Conservation (phyloP, 2,888 invertebrate species). For the Dryococelus australis region DNA sequence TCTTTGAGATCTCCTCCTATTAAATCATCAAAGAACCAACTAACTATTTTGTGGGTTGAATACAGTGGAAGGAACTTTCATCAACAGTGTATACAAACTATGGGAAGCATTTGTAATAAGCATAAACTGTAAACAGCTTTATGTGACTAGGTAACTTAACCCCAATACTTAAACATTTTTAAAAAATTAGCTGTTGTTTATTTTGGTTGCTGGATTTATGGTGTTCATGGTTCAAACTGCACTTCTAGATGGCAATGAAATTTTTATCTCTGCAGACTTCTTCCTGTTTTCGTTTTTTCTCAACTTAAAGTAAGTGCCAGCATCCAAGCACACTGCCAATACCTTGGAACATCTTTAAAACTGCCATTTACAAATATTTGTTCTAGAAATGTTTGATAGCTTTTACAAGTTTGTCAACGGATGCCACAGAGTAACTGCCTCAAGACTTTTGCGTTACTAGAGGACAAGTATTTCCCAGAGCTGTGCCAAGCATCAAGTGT, state of each 20-base stretch:
- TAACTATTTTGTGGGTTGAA: conserved; percentile 16
- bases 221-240: conserved; percentile 18
- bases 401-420: not conserved
- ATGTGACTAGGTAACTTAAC: not conserved
- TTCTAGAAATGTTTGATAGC: not conserved
- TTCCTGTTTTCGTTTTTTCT: not conserved
- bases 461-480: not conserved
- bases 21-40: not conserved
- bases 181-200: conserved; percentile 20
- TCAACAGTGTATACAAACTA: not conserved
- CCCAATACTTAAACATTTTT: not conserved
- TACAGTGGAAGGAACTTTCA: not conserved
- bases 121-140: not conserved
- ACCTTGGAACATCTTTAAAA: conserved; percentile 9
- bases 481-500: not conserved
- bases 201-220: conserved; percentile 35
- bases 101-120: not conserved
- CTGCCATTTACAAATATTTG: conserved; percentile 9
- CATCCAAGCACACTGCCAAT: conserved; percentile 1
- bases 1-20: conserved; percentile 12
- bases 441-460: not conserved
- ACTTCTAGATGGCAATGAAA: conserved; percentile 16
- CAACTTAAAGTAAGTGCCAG: not conserved
- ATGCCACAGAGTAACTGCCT: not conserved
- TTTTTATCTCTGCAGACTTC: not conserved